Evolutionary conservation across 1,140 invertebrate genomes (phyloP), one percentile per base, ranked within the genome.

Genomic region (Drosophila pachea): DNA sequence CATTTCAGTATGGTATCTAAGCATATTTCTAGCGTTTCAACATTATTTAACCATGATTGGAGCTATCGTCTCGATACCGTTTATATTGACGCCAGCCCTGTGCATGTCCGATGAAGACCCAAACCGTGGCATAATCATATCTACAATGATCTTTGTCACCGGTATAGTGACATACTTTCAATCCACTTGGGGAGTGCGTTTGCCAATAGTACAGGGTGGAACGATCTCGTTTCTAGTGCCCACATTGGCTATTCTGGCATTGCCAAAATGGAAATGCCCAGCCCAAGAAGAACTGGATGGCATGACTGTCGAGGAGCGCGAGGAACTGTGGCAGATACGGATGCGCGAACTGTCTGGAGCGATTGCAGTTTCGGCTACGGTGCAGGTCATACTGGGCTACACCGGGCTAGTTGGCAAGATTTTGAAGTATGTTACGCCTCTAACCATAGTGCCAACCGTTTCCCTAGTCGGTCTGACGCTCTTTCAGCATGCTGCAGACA

Each of bases 41-140:
- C 95, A 97, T 87, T 97, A 96, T 86, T 89, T 97, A 59, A 96
- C 95, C 0, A 96, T 97, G 94, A 95, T 97, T 38, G 95, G 95
- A 0, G 94, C 94, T 0, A 96, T 96, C 32, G 94, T 97, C 0
- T 93, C 95, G 1, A 95, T 96, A 63, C 95, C 96, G 0, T 95
- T 97, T 70, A 94, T 97, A 43, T 87, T 97, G 40, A 94, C 94
- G 11, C 94, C 94, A 2, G 93, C 94, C 0, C 90, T 97, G 2
- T 97, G 96, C 88, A 96, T 98, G 92, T 91, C 91, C 2, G 93
- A 95, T 63, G 92, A 94, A 42, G 94, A 96, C 89, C 94, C 95
- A 0, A 92, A 94, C n/a, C 91, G 93, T 47, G 94, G 93, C 67
- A 92, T 96, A 76, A 94, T 98, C 22, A 95, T 97, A 62, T 95